phyloP scores from a whole-genome alignment of 2,888 invertebrate genomes.

The Colostygia pectinataria region DNA sequence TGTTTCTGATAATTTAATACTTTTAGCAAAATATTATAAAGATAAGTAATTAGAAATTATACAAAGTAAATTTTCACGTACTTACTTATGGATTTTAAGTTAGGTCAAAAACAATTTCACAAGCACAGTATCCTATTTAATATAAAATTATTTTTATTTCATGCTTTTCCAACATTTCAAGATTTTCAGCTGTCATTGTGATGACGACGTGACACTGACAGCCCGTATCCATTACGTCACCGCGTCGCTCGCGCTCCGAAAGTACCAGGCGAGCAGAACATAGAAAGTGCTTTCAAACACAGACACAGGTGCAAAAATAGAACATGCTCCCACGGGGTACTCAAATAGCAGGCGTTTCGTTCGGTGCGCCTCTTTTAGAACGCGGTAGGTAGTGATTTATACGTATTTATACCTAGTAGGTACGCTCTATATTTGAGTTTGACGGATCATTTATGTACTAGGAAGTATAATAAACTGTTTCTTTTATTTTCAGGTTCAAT shows the following conservation, averaged over 20 bases:
- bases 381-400: too few relatives aligned
- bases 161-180: constrained; percentile 34
- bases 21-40: too few relatives aligned
- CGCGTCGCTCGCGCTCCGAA: constrained; percentile 64
- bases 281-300: constrained; percentile 43
- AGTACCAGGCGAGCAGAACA: constrained; percentile 70
- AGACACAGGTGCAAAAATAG: constrained; percentile 67
- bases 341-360: constrained; percentile 56
- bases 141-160: too few relatives aligned
- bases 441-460: constrained; percentile 9
- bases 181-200: constrained; percentile 40
- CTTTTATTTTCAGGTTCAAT: too few relatives aligned
- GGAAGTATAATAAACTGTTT: neutral
- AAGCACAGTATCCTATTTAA: too few relatives aligned
- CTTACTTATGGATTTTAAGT: too few relatives aligned
- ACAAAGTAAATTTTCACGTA: too few relatives aligned
- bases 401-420: too few relatives aligned
- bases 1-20: too few relatives aligned
- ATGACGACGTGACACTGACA: constrained; percentile 62
- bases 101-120: too few relatives aligned
- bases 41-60: too few relatives aligned
- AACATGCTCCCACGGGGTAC: constrained; percentile 61
- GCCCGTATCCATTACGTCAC: constrained; percentile 77
- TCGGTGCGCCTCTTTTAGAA: constrained; percentile 43
- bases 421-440: constrained; percentile 27